Conservation (phyloP, 2,888 invertebrate species). For the Baccha elongata region DNA sequence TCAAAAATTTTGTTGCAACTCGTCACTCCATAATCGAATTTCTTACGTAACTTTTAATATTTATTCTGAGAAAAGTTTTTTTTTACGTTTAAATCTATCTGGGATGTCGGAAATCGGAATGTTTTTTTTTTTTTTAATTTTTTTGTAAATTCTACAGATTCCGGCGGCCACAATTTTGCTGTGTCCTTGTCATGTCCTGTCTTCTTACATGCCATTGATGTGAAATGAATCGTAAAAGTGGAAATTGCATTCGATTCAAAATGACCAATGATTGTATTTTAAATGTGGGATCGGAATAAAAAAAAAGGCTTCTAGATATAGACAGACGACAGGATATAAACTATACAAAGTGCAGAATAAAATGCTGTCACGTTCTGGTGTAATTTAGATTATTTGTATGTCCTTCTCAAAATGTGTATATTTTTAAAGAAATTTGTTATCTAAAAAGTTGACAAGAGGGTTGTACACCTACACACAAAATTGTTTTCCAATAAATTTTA, state of each 20-base stretch:
- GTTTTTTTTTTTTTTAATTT: slow-evolving; percentile 11
- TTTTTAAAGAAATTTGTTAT: too few relatives aligned
- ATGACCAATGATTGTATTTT: slow-evolving; percentile 37
- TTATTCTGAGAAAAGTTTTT: too few relatives aligned
- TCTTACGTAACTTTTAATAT: too few relatives aligned
- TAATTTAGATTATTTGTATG: background rate
- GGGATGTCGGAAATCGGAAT: slow-evolving; percentile 5
- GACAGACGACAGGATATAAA: background rate
- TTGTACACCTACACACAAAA: too few relatives aligned
- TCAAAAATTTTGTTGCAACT: too few relatives aligned
- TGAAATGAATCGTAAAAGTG: slow-evolving; percentile 43
- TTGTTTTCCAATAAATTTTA: too few relatives aligned
- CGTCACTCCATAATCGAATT: too few relatives aligned
- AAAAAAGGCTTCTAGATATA: background rate
- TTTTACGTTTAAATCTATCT: too few relatives aligned
- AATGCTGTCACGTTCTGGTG: slow-evolving; percentile 5
- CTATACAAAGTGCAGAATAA: slow-evolving; percentile 6
- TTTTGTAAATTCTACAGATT: slow-evolving; percentile 18
- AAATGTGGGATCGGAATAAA: slow-evolving; percentile 24
- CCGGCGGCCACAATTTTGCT: slow-evolving; percentile 13
- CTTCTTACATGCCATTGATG: slow-evolving; percentile 22
- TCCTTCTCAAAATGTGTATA: too few relatives aligned
- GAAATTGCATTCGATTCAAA: slow-evolving; percentile 37
- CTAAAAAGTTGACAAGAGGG: too few relatives aligned
- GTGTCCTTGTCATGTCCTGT: slow-evolving; percentile 13